Percentiles rank a stretch among this genome's conserved stretches.
Evolutionary conservation across 2,888 invertebrate genomes (phyloP).

Genomic region (Sphaeridia pumilis): DNA sequence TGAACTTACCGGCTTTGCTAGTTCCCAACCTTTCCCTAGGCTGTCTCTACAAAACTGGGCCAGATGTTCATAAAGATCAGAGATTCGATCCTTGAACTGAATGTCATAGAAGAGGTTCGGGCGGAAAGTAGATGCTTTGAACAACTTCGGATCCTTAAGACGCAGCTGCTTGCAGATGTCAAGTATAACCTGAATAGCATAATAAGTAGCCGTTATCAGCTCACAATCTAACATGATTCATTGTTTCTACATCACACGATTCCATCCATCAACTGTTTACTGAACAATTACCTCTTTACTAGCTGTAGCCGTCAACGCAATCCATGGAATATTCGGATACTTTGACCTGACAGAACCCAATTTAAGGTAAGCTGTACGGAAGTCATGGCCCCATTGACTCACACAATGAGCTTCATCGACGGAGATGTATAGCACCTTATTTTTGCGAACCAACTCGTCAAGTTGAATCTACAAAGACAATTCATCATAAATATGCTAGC

Average conservation of each 20-base stretch:
- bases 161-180: slow-evolving; percentile 69
- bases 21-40: slow-evolving; percentile 47
- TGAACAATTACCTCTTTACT: slow-evolving; percentile 46
- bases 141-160: slow-evolving; percentile 55
- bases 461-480: no score
- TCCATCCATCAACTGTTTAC: no score
- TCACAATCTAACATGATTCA: no score
- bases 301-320: slow-evolving; percentile 95
- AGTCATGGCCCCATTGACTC: slow-evolving; percentile 98
- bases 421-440: slow-evolving; percentile 75
- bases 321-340: slow-evolving; percentile 62
- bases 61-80: slow-evolving; percentile 69
- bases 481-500: no score
- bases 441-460: no score
- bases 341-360: slow-evolving; percentile 56
- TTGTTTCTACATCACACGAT: no score
- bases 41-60: slow-evolving; percentile 59
- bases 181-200: slow-evolving; percentile 61
- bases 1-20: slow-evolving; percentile 32
- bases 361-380: slow-evolving; percentile 86
- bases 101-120: slow-evolving; percentile 92
- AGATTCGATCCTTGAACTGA: slow-evolving; percentile 68
- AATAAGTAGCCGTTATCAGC: no score
- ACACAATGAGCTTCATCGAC: slow-evolving; percentile 98
- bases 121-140: slow-evolving; percentile 79